Percentiles rank a stretch among this genome's conserved stretches.
phyloP scores from a whole-genome alignment of 1,140 invertebrate species.

The Megalonaias nervosa region DNA sequence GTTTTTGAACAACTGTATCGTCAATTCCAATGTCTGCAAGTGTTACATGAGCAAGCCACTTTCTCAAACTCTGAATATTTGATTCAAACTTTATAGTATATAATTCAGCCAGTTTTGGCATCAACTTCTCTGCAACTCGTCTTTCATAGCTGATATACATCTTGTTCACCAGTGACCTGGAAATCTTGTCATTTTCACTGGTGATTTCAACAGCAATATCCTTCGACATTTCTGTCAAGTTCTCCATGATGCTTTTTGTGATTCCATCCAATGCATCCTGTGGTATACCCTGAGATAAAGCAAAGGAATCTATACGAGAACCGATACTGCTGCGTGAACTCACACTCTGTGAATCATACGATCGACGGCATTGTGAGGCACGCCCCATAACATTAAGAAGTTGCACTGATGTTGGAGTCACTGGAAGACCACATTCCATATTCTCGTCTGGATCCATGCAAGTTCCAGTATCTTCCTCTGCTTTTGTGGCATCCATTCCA shows the following conservation, averaged over 20 bases:
- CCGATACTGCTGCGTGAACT: background rate
- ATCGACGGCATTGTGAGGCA: background rate
- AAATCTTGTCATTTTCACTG: background rate
- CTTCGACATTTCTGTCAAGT: constrained; percentile 11
- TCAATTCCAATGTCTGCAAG: too few species aligned
- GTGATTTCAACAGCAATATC: constrained; percentile 19
- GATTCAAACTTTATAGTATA: too few species aligned
- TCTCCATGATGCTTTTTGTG: constrained; percentile 16
- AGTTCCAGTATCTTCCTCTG: background rate
- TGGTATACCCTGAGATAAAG: constrained; percentile 24
- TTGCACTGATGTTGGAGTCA: background rate
- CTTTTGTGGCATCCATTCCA: background rate
- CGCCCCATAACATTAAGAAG: background rate
- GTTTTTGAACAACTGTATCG: too few species aligned
- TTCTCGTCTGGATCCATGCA: background rate
- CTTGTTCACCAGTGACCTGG: too few species aligned
- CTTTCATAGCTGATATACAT: too few species aligned
- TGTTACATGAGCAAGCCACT: too few species aligned
- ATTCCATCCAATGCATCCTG: constrained; percentile 20
- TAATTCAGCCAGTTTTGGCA: too few species aligned
- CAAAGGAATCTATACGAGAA: background rate
- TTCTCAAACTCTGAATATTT: too few species aligned
- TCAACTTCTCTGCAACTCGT: too few species aligned
- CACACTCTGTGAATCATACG: background rate
- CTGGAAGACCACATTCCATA: background rate